Conservation (phyloP, 2,888 invertebrate genomes). For the Eurytoma californica region DNA sequence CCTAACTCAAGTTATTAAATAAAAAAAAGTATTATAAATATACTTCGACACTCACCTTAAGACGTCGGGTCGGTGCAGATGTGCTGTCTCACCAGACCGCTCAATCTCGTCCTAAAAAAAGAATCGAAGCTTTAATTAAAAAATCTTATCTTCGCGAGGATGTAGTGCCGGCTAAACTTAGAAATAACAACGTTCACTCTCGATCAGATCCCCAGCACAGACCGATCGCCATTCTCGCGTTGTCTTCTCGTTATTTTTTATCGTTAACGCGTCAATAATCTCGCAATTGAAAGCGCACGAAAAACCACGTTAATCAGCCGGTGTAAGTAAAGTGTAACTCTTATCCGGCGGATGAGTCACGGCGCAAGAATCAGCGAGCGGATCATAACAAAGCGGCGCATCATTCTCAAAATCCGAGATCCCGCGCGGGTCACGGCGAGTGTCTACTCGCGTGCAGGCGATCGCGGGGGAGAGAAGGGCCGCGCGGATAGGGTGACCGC, state of each 20-base stretch:
- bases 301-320: too few relatives aligned
- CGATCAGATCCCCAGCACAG: too few relatives aligned
- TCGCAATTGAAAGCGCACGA: too few relatives aligned
- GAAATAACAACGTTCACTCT: background rate
- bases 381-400: background rate
- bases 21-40: slow-evolving; percentile 29
- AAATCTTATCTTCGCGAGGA: background rate
- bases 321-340: background rate
- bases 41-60: slow-evolving; percentile 40
- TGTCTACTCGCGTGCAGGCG: too few relatives aligned
- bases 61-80: slow-evolving; percentile 11
- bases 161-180: background rate
- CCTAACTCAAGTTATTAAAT: slow-evolving; percentile 6
- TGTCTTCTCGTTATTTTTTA: too few relatives aligned
- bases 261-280: too few relatives aligned
- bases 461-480: too few relatives aligned
- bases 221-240: too few relatives aligned
- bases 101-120: slow-evolving; percentile 9
- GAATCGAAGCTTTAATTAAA: slow-evolving; percentile 10
- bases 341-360: background rate
- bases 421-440: too few relatives aligned
- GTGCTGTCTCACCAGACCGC: slow-evolving; percentile 23
- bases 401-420: slow-evolving; percentile 11
- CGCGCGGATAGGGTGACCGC: too few relatives aligned
- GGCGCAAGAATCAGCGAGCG: background rate